These are phyloP conservation scores for Zygothrica quintamaculata DNA, from an alignment of 2,888 invertebrate species.

Conservation along the genomic window DNA sequence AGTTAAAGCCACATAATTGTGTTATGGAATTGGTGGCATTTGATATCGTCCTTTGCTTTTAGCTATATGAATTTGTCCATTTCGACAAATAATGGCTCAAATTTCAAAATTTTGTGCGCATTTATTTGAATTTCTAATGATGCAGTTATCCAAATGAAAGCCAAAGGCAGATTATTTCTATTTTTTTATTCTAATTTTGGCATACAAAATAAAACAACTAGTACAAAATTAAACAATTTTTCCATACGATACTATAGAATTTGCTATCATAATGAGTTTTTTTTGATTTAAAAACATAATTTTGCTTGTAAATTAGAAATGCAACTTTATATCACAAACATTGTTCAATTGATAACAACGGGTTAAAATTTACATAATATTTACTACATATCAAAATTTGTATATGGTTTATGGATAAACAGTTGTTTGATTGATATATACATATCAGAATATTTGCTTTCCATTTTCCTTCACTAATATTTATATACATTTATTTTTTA, in stretches of 20 bases:
- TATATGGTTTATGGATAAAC: too few relatives aligned
- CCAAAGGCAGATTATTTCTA: constrained; percentile 16
- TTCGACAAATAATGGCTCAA: constrained; percentile 45
- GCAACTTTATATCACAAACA: too few relatives aligned
- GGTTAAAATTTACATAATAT: too few relatives aligned
- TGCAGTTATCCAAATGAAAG: constrained; percentile 30
- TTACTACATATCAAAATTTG: too few relatives aligned
- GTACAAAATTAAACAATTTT: too few relatives aligned
- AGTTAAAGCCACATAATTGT: constrained; percentile 50
- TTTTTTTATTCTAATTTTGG: background rate
- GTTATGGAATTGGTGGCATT: constrained; percentile 21
- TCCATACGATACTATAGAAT: constrained; percentile 5
- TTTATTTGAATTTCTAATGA: constrained; percentile 72
- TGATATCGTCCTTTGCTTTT: constrained; percentile 8
- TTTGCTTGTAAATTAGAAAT: background rate
- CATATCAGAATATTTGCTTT: too few relatives aligned
- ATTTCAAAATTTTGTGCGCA: constrained; percentile 30
- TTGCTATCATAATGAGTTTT: constrained; percentile 24
- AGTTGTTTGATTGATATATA: too few relatives aligned
- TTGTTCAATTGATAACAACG: too few relatives aligned
- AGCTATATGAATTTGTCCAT: constrained; percentile 43
- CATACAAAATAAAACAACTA: constrained; percentile 9
- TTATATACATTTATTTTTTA: too few relatives aligned
- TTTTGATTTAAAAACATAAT: constrained; percentile 13
- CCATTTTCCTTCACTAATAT: too few relatives aligned